Evolutionary conservation across 2,797 vertebrate genomes (phyloP).

Genomic region (Crocodylus rhombifer): DNA sequence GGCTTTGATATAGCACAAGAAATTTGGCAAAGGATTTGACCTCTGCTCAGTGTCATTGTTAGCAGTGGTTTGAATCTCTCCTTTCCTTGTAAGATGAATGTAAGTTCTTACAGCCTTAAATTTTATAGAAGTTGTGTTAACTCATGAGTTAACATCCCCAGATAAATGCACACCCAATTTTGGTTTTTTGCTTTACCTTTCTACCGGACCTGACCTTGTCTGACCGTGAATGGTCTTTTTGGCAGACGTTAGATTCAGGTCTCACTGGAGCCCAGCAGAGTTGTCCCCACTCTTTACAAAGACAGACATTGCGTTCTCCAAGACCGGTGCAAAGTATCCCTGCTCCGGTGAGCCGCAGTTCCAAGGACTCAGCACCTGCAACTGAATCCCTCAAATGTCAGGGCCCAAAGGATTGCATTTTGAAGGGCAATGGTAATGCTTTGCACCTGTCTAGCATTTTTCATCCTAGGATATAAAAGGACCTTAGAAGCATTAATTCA

Average conservation of each 20-base stretch:
- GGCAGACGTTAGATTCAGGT: not conserved
- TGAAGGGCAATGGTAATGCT: conserved; percentile 10
- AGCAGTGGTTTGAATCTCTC: conserved; percentile 45
- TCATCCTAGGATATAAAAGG: not conserved
- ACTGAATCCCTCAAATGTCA: conserved; percentile 31
- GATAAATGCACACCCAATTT: not conserved
- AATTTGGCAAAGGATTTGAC: conserved; percentile 24
- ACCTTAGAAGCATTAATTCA: not conserved
- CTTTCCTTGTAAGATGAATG: not conserved
- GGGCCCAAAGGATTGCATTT: not conserved
- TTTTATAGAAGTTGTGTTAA: not conserved
- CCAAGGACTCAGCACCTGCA: not conserved
- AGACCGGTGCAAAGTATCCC: not conserved
- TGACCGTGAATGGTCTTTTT: not conserved
- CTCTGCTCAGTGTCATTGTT: not conserved
- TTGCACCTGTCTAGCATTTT: not conserved
- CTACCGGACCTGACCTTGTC: conserved; percentile 52
- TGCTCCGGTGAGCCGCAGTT: not conserved
- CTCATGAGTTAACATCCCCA: not conserved
- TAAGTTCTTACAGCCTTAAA: not conserved
- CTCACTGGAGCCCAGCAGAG: conserved; percentile 30
- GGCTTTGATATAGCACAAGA: conserved; percentile 1
- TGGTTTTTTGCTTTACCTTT: conserved; percentile 29
- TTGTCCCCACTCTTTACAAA: not conserved
- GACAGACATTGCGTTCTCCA: conserved; percentile 3